Conservation (phyloP, 2,888 invertebrate species). For the Liodrosophila aerea region DNA sequence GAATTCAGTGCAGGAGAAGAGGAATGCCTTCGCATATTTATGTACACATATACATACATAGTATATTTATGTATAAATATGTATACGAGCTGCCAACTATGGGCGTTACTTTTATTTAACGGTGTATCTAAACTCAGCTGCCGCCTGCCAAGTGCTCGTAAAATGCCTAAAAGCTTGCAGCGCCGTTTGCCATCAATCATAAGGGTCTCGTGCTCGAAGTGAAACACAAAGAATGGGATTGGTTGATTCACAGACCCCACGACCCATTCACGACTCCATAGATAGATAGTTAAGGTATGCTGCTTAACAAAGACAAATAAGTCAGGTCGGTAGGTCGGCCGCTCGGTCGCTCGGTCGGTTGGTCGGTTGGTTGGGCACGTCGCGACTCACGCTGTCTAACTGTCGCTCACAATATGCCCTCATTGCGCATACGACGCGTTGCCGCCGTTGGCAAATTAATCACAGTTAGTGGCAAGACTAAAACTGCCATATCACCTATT, state of each 20-base stretch:
- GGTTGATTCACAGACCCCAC: neutral
- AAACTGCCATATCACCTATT: conserved; percentile 45
- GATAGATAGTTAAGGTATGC: conserved; percentile 21
- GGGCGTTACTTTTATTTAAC: conserved; percentile 61
- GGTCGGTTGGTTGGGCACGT: neutral
- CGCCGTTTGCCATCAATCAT: conserved; percentile 64
- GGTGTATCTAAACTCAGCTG: conserved; percentile 48
- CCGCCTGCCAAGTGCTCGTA: conserved; percentile 54
- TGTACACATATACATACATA: neutral
- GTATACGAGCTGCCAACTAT: conserved; percentile 59
- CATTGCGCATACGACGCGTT: conserved; percentile 62
- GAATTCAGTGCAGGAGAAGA: conserved; percentile 4
- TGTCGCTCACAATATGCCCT: conserved; percentile 29
- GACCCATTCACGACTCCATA: neutral
- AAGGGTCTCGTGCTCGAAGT: conserved; percentile 12
- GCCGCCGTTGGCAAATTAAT: conserved; percentile 53
- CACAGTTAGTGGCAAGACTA: conserved; percentile 41
- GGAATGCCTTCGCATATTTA: conserved; percentile 26
- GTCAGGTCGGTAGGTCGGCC: conserved; percentile 5
- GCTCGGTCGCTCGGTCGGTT: neutral
- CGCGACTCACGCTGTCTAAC: conserved; percentile 1
- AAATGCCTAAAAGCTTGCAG: conserved; percentile 62
- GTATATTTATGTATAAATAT: conserved; percentile 7
- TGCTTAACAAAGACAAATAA: conserved; percentile 66
- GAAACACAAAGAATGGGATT: neutral